Base-by-base conservation (phyloP, 2,888 invertebrate genomes). In the Pollenia labialis region DNA sequence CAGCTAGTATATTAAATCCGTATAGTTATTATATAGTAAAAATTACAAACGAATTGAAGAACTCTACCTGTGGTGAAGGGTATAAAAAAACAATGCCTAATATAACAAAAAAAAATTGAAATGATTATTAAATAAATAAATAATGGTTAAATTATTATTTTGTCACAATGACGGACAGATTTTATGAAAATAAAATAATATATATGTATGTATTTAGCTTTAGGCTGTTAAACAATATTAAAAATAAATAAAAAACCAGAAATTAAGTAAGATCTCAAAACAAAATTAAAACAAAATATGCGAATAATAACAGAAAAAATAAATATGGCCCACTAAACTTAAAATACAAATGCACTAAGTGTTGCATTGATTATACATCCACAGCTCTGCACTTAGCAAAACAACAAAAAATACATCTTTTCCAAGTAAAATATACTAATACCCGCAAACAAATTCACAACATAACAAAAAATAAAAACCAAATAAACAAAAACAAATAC, bases 321-420 rank as follows among this genome's bases (percentile, higher is more conserved):
- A 79, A 62, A 50, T 64, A 62, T 76, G 80, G 80, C 86, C 81
- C 72, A 87, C 68, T 79, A 72, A 87, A 86, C 82, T 87, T 82
- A 89, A 88, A 84, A 88, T 85, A 56, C 52, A 46, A 32, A 11
- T 14, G 85, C 82, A 89, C 90, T 91, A 92, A 91, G 92, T 92
- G 92, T 92, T 93, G 92, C 93, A 93, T 92, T 93, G 92, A 92
- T 92, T 92, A 69, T 54, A 62, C 32, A 69, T 23, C 23, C n/a
- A 60, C 62, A 69, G 32, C 40, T 32, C 84, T 79, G 87, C 85
- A 85, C 56, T 79, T 75, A 83, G 0, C 16, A 62, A 68, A 74
- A 56, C 85, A 50, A 69, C 66, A 62, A 52, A 14, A 54, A 50
- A 71, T 2, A 66, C n/a, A 42, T n/a, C 54, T 71, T 68, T 68